Evolutionary conservation across 2,113 vertebrate genomes (phyloP).

Genomic region (Cyprinodon brontotheroides): DNA sequence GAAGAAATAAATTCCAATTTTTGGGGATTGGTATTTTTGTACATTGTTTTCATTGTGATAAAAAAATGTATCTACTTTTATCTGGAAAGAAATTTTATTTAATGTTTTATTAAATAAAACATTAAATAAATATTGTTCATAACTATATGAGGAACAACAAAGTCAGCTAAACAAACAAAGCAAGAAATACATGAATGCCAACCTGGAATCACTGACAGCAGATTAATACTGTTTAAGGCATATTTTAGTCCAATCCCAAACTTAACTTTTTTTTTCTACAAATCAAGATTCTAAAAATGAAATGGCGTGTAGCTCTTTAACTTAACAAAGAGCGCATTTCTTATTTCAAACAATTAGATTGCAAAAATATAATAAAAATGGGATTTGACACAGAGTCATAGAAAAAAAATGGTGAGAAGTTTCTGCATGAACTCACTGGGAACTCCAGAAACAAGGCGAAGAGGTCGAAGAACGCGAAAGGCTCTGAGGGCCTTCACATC

Average conservation of each 20-base stretch:
- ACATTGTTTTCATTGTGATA: not conserved
- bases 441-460: conserved; percentile 98
- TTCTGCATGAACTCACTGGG: conserved; percentile 82
- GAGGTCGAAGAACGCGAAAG: conserved; percentile 94
- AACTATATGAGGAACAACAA: not conserved
- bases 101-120: not conserved
- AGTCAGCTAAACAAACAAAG: not conserved
- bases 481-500: conserved; percentile 98
- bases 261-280: not conserved
- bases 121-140: not conserved
- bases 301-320: too few species aligned
- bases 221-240: not conserved
- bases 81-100: not conserved
- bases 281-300: too few species aligned
- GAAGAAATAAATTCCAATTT: not conserved
- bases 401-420: not conserved
- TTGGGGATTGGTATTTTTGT: not conserved
- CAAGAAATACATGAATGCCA: not conserved
- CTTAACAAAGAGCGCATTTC: too few species aligned
- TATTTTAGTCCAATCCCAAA: not conserved
- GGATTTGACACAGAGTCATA: too few species aligned
- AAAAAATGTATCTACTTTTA: not conserved
- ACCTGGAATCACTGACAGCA: too few species aligned
- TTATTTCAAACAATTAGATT: too few species aligned
- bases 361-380: too few species aligned